A percentile compares a stretch with the other conserved stretches of the same genome.
phyloP scores from a whole-genome alignment of 2,888 invertebrate species.

The Cylloceria caligata region DNA sequence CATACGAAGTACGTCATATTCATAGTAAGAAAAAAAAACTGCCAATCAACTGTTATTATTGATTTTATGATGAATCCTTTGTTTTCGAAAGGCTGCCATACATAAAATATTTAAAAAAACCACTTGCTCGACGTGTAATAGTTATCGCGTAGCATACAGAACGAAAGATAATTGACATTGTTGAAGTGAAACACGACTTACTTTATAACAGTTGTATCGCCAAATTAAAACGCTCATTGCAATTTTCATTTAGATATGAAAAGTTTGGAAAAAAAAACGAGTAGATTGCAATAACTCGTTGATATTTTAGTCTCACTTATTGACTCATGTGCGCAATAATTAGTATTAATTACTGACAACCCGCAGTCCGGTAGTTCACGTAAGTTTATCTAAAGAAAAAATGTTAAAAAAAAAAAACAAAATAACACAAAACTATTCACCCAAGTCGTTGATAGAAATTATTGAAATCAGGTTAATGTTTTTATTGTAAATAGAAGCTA shows the following conservation, averaged over 20 bases:
- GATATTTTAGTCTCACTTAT: neutral
- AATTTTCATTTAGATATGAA: neutral
- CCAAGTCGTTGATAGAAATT: conserved; percentile 38
- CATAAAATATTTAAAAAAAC: conserved; percentile 12
- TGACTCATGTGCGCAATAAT: conserved; percentile 21
- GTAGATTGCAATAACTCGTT: neutral
- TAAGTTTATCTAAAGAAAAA: conserved; percentile 13
- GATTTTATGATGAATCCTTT: conserved; percentile 31
- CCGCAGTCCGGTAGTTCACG: neutral
- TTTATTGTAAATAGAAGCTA: conserved; percentile 47
- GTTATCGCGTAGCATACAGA: neutral
- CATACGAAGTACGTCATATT: conserved; percentile 4
- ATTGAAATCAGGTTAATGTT: conserved; percentile 39
- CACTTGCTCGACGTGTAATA: neutral
- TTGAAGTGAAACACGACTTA: neutral
- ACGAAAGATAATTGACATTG: neutral
- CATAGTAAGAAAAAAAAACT: conserved; percentile 37
- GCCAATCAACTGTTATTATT: conserved; percentile 39
- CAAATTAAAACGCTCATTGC: neutral
- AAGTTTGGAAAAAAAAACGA: neutral
- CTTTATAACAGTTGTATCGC: neutral
- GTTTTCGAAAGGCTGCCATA: conserved; percentile 27
- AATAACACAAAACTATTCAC: conserved; percentile 15
- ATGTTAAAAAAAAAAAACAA: neutral
- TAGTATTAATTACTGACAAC: conserved; percentile 3